Conservation (phyloP, 2,797 vertebrate genomes). For the Brachyalestes nurse region DNA sequence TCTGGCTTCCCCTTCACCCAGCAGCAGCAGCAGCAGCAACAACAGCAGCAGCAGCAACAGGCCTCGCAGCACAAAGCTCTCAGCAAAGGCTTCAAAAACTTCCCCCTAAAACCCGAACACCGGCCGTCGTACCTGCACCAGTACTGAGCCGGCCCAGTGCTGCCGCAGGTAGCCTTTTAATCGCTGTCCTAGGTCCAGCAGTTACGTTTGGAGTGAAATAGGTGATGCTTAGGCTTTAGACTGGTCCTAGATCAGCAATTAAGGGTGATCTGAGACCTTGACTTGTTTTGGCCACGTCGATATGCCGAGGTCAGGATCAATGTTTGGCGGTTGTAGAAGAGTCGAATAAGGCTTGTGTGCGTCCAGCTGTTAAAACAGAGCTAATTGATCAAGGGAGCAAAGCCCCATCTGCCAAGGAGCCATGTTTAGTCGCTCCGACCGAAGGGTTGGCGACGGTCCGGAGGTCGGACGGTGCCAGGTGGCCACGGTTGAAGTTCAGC, state of each 20-base stretch:
- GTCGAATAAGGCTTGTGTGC: background rate
- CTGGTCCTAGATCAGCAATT: constrained; percentile 32
- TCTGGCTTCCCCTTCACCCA: constrained; percentile 87
- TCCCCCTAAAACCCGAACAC: constrained; percentile 94
- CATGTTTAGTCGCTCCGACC: background rate
- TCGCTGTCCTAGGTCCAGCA: constrained; percentile 56
- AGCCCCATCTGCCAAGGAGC: constrained; percentile 4
- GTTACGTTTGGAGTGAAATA: background rate
- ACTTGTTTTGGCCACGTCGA: background rate
- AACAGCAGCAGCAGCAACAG: constrained; percentile 70
- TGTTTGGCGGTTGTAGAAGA: background rate
- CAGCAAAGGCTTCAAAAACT: constrained; percentile 97
- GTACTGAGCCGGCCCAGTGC: constrained; percentile 79
- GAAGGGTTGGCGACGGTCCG: background rate
- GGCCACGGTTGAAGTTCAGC: background rate
- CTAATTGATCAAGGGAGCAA: background rate
- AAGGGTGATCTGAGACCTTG: background rate
- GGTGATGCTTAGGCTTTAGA: background rate
- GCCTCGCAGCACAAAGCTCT: constrained; percentile 86
- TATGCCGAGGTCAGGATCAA: background rate
- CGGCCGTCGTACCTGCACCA: constrained; percentile 96
- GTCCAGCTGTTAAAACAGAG: background rate
- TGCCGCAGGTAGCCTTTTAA: constrained; percentile 31
- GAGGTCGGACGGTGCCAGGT: constrained; percentile 2
- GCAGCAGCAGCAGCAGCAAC: constrained; percentile 73